phyloP scores from a whole-genome alignment of 2,888 invertebrate genomes.

The Psylliodes chrysocephalus region DNA sequence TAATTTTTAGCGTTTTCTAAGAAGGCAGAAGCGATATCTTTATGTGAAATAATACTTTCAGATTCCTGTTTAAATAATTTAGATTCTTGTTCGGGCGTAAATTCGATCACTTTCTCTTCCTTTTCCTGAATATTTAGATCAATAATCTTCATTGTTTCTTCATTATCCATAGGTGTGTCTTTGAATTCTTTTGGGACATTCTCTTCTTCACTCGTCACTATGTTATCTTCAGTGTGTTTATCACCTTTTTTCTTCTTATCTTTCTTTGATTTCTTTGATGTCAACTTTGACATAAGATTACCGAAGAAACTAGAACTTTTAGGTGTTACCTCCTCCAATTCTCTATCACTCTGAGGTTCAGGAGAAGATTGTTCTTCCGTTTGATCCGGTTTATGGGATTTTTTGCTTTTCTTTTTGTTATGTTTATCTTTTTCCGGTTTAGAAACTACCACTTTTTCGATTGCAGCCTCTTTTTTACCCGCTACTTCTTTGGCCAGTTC shows the following conservation, averaged over 20 bases:
- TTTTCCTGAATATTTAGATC: background rate
- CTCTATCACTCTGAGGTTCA: background rate
- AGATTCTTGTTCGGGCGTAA: conserved; percentile 26
- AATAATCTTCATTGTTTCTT: background rate
- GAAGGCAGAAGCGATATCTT: background rate
- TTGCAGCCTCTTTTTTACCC: conserved; percentile 25
- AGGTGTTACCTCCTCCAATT: conserved; percentile 13
- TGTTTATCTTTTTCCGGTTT: conserved; percentile 16
- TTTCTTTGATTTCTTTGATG: conserved; percentile 27
- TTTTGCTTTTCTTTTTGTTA: conserved; percentile 7
- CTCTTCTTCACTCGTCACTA: background rate
- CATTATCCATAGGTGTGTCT: background rate
- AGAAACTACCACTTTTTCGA: conserved; percentile 18
- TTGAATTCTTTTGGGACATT: background rate
- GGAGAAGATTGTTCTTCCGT: background rate
- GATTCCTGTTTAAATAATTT: conserved; percentile 8
- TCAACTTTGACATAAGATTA: conserved; percentile 43
- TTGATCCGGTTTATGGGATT: background rate
- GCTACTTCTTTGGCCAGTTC: too few species aligned
- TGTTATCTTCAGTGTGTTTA: conserved; percentile 19
- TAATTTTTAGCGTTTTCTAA: conserved; percentile 20
- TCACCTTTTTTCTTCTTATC: conserved; percentile 35
- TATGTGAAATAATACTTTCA: conserved; percentile 13
- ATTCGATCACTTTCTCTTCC: conserved; percentile 8
- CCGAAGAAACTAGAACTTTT: conserved; percentile 40